phyloP scores from a whole-genome alignment of 2,888 invertebrate genomes.

The Drosophila leonis region DNA sequence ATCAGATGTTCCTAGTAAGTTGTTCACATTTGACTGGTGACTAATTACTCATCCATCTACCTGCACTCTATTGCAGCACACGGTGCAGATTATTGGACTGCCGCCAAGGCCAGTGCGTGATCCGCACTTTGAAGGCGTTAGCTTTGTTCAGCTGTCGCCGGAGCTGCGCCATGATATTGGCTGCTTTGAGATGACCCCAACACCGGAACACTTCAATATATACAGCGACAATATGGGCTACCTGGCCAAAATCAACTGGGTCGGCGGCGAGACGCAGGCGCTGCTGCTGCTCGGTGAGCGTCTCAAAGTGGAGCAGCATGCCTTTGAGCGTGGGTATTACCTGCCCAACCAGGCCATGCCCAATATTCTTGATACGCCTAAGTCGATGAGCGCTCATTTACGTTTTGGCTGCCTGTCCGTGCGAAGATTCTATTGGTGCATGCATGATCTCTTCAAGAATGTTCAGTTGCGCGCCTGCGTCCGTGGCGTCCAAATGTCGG shows the following conservation, averaged over 20 bases:
- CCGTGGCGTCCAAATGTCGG: slow-evolving; percentile 69
- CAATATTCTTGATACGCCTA: slow-evolving; percentile 89
- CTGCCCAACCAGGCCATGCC: slow-evolving; percentile 90
- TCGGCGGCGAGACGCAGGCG: slow-evolving; percentile 89
- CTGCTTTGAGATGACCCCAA: slow-evolving; percentile 87
- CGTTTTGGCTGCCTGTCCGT: slow-evolving; percentile 91
- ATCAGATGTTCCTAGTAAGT: slow-evolving; percentile 89
- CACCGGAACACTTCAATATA: slow-evolving; percentile 87
- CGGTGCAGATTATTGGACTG: slow-evolving; percentile 87
- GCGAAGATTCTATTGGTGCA: slow-evolving; percentile 89
- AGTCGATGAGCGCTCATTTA: slow-evolving; percentile 90
- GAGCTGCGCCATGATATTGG: slow-evolving; percentile 86
- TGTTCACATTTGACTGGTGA: accelerated
- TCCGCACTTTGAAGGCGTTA: slow-evolving; percentile 85
- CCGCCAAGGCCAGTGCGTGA: slow-evolving; percentile 87
- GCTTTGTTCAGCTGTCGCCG: slow-evolving; percentile 86
- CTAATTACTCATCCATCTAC: not conserved
- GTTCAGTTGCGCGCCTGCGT: slow-evolving; percentile 85
- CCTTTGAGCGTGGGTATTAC: slow-evolving; percentile 87
- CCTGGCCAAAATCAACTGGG: slow-evolving; percentile 86
- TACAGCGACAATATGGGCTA: slow-evolving; percentile 85
- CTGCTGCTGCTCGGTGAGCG: slow-evolving; percentile 87
- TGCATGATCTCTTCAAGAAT: slow-evolving; percentile 88
- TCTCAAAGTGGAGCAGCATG: slow-evolving; percentile 87
- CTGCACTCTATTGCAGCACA: slow-evolving; percentile 86